Base-by-base conservation (phyloP, 2,888 invertebrate genomes). In the Chrysomela aeneicollis region DNA sequence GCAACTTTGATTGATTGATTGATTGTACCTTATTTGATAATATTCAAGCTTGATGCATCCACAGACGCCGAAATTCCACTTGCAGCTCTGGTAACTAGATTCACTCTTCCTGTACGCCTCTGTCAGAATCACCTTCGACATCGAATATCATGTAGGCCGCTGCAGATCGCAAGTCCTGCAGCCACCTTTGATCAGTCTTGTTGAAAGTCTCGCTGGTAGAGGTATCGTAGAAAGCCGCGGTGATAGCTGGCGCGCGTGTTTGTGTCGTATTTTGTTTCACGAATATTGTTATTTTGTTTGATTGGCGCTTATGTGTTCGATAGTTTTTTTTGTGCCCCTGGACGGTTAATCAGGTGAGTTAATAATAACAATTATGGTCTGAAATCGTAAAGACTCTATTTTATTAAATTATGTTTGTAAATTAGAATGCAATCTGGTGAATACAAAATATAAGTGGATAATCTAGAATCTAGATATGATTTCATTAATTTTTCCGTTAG, bases 141-240 rank as follows among this genome's bases (percentile, higher is more conserved):
- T 64, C 71, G 30, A 64, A 37, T 57, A 74, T 74, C 75, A 77
- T 77, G 76, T 77, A 76, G 77, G 76, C 74, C 75, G 77, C 70
- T 73, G 73, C 73, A 72, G 74, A 75, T 73, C 73, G 75, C 71
- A 72, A 71, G 71, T 73, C 73, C 66, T 64, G 71, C 71, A 73
- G 72, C 73, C 73, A 71, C 76, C 74, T 77, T 64, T 53, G 74
- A 77, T 77, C 74, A 78, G 78, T 78, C 75, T 75, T 74, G 76
- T 75, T 73, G 76, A 75, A 75, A 76, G 70, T 73, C 73, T 77
- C 78, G 76, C 75, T 74, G 78, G 77, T 60, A 42, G 73, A 72
- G 76, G 76, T 76, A 73, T 66, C 63, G 47, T 59, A 67, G 63
- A 51, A 60, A 55, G 61, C 51, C 26, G 71, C 63, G 61, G 64